phyloP scores from a whole-genome alignment of 2,797 vertebrate genomes.

The Vultur gryphus region DNA sequence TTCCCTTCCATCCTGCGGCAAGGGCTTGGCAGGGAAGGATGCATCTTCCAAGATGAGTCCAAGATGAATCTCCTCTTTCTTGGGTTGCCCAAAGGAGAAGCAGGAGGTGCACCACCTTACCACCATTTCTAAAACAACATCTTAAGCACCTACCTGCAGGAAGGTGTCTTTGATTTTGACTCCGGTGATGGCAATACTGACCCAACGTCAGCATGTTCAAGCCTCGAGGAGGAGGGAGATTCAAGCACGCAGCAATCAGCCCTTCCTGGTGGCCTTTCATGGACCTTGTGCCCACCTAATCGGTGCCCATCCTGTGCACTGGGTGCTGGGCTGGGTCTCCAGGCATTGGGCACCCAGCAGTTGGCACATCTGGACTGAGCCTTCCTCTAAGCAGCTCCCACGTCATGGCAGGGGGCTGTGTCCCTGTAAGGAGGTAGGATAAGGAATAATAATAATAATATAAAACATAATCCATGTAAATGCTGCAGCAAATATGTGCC shows the following conservation, averaged over 20 bases:
- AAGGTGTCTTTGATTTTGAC: not conserved
- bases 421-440: not conserved
- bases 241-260: not conserved
- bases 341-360: not conserved
- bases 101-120: not conserved
- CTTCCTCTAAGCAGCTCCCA: rapidly evolving
- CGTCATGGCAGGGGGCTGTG: not conserved
- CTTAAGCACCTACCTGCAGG: not conserved
- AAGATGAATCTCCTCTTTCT: not conserved
- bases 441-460: not conserved
- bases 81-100: not conserved
- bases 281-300: not conserved
- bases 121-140: not conserved
- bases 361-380: not conserved
- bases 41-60: not conserved
- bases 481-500: not conserved
- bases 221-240: not conserved
- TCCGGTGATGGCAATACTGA: not conserved
- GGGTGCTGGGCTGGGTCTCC: not conserved
- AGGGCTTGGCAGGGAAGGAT: not conserved
- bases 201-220: not conserved
- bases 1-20: not conserved
- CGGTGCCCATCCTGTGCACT: not conserved
- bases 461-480: not conserved
- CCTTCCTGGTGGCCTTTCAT: not conserved